A percentile compares a stretch with the other conserved stretches of the same genome.
These are phyloP conservation scores for Coreoperca whiteheadi DNA, from an alignment of 2,113 vertebrate species.

Conservation along the genomic window DNA sequence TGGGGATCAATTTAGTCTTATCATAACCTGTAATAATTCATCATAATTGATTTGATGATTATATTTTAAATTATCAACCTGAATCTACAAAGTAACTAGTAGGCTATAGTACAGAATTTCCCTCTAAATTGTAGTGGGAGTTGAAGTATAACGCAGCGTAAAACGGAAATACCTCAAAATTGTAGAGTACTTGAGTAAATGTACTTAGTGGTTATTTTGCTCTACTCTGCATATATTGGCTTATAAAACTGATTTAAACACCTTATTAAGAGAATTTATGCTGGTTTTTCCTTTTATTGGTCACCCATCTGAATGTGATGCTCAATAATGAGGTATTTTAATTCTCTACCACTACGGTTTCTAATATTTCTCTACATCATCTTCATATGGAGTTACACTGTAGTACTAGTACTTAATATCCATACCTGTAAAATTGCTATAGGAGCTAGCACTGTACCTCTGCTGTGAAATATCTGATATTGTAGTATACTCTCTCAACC, in stretches of 20 bases:
- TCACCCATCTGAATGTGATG: neutral
- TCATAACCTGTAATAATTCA: too few species aligned
- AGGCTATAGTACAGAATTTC: neutral
- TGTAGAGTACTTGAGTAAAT: too few species aligned
- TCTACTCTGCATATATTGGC: too few species aligned
- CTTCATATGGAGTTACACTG: neutral
- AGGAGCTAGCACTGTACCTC: neutral
- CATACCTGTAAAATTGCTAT: neutral
- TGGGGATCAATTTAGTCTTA: too few species aligned
- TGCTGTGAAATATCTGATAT: slow-evolving; percentile 14
- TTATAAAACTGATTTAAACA: too few species aligned
- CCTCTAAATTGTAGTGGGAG: neutral
- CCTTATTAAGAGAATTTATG: too few species aligned
- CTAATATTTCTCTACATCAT: neutral
- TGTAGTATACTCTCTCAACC: slow-evolving; percentile 54
- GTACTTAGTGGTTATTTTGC: too few species aligned
- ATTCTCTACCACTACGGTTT: neutral
- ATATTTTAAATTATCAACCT: neutral
- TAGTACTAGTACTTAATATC: neutral
- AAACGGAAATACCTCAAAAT: neutral
- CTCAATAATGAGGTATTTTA: neutral
- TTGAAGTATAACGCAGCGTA: neutral
- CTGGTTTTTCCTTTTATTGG: neutral
- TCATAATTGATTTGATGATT: too few species aligned
- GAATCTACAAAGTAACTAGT: neutral